Percentiles rank a stretch among this genome's conserved stretches.
These are phyloP conservation scores for Pangasius djambal DNA, from an alignment of 2,797 vertebrate species.

Conservation along the genomic window DNA sequence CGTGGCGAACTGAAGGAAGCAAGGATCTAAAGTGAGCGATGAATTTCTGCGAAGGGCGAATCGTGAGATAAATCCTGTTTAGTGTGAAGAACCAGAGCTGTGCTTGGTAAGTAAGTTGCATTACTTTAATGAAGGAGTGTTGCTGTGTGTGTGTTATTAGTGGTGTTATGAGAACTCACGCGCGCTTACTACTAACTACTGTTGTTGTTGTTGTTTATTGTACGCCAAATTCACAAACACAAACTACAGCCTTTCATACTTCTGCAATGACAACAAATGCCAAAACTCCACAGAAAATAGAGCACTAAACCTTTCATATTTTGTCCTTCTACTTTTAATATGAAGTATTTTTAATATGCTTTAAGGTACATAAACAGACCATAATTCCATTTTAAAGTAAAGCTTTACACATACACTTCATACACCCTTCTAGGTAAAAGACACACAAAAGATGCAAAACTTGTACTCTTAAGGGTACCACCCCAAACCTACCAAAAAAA, in stretches of 20 bases:
- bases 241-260: background rate
- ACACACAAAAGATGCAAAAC: background rate
- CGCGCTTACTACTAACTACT: too few species aligned
- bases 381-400: background rate
- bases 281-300: background rate
- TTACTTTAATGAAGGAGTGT: background rate
- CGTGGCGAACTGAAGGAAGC: background rate
- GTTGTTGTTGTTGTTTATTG: background rate
- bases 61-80: background rate
- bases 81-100: background rate
- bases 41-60: background rate
- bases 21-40: background rate
- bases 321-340: background rate
- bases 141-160: background rate
- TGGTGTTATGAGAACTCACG: background rate
- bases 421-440: background rate
- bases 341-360: background rate
- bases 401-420: background rate
- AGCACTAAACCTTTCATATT: too few species aligned
- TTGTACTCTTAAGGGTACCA: background rate
- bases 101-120: conserved; percentile 8
- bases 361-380: background rate
- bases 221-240: background rate
- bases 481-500: background rate
- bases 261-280: background rate